Base-by-base conservation (phyloP, 2,113 vertebrate genomes). In the Clupea harengus region DNA sequence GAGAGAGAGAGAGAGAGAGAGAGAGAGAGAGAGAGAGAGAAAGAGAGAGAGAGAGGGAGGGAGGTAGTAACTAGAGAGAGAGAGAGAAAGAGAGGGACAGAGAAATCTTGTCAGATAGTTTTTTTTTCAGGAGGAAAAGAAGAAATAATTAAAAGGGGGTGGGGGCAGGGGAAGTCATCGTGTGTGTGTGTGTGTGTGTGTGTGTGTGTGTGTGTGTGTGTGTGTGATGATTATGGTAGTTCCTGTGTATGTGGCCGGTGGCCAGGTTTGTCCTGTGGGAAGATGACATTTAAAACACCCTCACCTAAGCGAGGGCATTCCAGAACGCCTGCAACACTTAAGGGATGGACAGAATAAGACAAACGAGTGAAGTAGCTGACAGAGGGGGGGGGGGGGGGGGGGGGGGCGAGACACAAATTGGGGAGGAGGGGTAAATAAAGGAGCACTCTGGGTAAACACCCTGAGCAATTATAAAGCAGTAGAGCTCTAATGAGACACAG, bases 71-170 rank as follows among this genome's bases (percentile, higher is more conserved):
- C 85, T 52, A 50, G 64, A 49, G 47, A 46, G 84, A 46, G 57
- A 49, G 46, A 72, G 39, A 7, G 44, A 60, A 45, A 52, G 78
- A 45, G 80, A 72, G 81, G 60, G 82, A 81, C 11, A 15, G 15
- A 18, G 52, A 82, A 87, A 88, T 67, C 83, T 47, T 39, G 85
- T 85, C 83, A 85, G 83, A 87, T 81, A 49, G 87, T 84, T 83
- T 64, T 60, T 87, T 80, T 86, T 86, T 85, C 15, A 45, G 49
- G 39, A 81, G 52, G 80, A 18, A 39, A 57, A 45, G 18, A 46
- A 32, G 81, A 39, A 82, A 6, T 82, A 57, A 75, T 81, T 81
- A 47, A 50, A 50, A 57, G 72, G 72, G 18, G 82, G 81, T 28
- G 4, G 49, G 44, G 1, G 47, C 6, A 64, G n/a, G 45, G 82